These are phyloP conservation scores for Leiothrix lutea DNA, from an alignment of 2,113 vertebrate genomes.

Conservation along the genomic window DNA sequence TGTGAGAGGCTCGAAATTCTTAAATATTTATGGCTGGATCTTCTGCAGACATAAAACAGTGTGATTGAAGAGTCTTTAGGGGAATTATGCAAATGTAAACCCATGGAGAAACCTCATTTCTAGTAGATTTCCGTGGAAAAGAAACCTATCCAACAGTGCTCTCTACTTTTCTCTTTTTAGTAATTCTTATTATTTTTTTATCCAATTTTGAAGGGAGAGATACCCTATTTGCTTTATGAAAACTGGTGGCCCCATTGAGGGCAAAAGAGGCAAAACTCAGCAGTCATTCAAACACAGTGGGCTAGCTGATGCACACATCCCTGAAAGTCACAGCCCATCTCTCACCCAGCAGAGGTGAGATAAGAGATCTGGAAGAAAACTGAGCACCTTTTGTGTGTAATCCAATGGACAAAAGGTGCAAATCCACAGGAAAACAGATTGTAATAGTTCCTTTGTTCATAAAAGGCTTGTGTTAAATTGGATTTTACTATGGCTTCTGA, in stretches of 20 bases:
- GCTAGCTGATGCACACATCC: not conserved
- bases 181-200: not conserved
- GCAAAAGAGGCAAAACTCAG: not conserved
- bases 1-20: not conserved
- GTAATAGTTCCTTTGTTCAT: not conserved
- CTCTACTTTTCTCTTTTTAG: not conserved
- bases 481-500: not conserved
- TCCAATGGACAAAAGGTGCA: not conserved
- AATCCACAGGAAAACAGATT: not conserved
- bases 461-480: not conserved
- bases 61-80: not conserved
- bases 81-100: not conserved
- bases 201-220: not conserved
- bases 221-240: not conserved
- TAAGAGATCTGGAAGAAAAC: not conserved
- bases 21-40: slow-evolving; percentile 16
- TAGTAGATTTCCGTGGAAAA: not conserved
- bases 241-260: not conserved
- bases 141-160: not conserved
- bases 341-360: not conserved
- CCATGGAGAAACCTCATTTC: not conserved
- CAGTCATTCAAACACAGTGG: not conserved
- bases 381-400: not conserved
- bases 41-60: not conserved
- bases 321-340: not conserved